Conservation (phyloP, 2,888 invertebrate genomes). For the Tipula helvola region DNA sequence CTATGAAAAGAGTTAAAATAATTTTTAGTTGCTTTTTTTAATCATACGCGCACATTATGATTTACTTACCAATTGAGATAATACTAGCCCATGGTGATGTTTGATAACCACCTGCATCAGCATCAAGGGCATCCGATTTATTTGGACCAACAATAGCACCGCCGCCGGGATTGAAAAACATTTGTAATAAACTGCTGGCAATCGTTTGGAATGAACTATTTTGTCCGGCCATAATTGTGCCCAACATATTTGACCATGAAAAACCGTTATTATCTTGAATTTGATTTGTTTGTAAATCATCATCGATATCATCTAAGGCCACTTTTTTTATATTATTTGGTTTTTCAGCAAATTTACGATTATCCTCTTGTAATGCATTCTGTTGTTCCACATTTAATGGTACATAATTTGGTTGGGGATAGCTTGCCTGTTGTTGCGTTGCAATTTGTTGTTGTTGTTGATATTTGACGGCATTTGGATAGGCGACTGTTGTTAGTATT, state of each 20-base stretch:
- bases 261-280: constrained; percentile 64
- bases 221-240: constrained; percentile 21
- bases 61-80: constrained; percentile 51
- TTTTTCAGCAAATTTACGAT: constrained; percentile 78
- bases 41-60: too few relatives aligned
- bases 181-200: constrained; percentile 67
- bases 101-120: constrained; percentile 44
- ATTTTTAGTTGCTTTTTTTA: too few relatives aligned
- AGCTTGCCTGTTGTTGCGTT: constrained; percentile 17
- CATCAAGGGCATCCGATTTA: constrained; percentile 65
- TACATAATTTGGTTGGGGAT: constrained; percentile 19
- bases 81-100: constrained; percentile 82
- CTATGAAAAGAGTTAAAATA: constrained; percentile 19
- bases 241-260: constrained; percentile 79
- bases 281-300: constrained; percentile 69
- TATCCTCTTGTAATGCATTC: constrained; percentile 39
- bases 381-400: constrained; percentile 21
- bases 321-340: constrained; percentile 83
- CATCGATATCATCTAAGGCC: constrained; percentile 65
- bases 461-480: constrained; percentile 39
- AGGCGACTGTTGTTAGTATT: constrained; percentile 53
- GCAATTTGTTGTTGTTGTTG: constrained; percentile 17
- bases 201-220: constrained; percentile 7
- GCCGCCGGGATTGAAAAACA: constrained; percentile 66
- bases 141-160: constrained; percentile 40